Evolutionary conservation across 2,113 vertebrate species (phyloP).

Genomic region (Mastomys coucha): DNA sequence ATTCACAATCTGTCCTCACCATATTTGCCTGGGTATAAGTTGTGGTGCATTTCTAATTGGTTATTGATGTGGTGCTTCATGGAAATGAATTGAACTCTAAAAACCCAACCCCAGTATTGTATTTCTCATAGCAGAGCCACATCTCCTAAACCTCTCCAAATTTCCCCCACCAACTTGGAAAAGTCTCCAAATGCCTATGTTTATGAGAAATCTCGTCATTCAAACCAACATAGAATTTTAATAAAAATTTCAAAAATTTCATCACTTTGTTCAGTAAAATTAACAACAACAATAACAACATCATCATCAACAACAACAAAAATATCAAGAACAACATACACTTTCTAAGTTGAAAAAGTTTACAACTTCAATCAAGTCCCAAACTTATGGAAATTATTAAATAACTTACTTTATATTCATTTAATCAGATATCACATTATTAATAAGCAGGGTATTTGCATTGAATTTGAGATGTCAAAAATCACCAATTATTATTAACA

Average conservation of each 20-base stretch:
- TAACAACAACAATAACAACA: neutral
- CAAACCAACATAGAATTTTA: neutral
- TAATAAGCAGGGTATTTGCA: neutral
- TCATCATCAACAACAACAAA: too few species aligned
- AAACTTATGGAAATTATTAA: neutral
- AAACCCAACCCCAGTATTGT: neutral
- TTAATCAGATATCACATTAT: neutral
- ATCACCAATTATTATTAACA: neutral
- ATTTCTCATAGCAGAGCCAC: neutral
- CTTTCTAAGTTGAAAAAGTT: neutral
- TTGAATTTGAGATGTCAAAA: neutral
- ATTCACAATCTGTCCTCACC: neutral
- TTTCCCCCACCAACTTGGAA: neutral
- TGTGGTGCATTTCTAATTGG: neutral
- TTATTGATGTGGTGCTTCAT: neutral
- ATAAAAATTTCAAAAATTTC: neutral
- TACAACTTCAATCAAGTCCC: neutral
- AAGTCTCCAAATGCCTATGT: neutral
- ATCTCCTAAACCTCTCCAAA: neutral
- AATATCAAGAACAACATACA: too few species aligned
- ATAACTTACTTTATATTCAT: neutral
- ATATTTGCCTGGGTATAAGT: neutral
- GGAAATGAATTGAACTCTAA: neutral
- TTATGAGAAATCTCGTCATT: neutral
- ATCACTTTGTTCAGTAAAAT: neutral